Conservation (phyloP, 2,888 invertebrate genomes). For the Pristionchus mayeri region DNA sequence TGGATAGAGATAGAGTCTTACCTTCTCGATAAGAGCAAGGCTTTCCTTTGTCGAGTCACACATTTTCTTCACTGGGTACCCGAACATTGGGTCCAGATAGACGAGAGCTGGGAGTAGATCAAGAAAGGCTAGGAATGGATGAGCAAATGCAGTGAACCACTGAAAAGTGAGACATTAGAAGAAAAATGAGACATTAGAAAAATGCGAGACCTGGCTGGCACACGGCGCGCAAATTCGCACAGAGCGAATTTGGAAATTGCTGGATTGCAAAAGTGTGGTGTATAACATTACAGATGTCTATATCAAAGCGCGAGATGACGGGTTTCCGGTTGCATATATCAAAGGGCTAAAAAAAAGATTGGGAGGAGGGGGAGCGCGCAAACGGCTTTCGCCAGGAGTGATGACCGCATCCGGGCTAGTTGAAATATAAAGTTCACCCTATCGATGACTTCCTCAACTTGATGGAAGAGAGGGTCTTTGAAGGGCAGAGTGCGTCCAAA, state of each 20-base stretch:
- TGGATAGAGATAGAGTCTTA: too few relatives aligned
- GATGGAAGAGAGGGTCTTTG: background rate
- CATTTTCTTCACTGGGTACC: background rate
- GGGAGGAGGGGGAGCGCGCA: background rate
- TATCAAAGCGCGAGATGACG: too few relatives aligned
- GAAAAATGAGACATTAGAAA: too few relatives aligned
- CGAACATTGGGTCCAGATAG: background rate
- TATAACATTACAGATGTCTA: too few relatives aligned
- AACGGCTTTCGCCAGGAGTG: background rate
- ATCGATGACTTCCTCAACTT: background rate
- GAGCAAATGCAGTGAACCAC: background rate
- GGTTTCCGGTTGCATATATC: too few relatives aligned
- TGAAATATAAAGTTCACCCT: background rate
- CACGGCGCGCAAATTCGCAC: too few relatives aligned
- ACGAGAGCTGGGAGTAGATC: background rate
- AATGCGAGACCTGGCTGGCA: too few relatives aligned
- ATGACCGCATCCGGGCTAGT: background rate
- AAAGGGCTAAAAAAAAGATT: background rate
- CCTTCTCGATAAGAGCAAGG: background rate
- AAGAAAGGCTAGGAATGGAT: background rate
- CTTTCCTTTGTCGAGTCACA: background rate
- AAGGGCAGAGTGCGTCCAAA: background rate
- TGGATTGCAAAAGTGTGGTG: too few relatives aligned
- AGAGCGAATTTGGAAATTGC: too few relatives aligned
- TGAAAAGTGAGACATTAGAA: background rate